Evolutionary conservation across 2,888 invertebrate genomes (phyloP), one percentile per base, ranked within the genome.

Genomic region (Dinocampus coccinellae): DNA sequence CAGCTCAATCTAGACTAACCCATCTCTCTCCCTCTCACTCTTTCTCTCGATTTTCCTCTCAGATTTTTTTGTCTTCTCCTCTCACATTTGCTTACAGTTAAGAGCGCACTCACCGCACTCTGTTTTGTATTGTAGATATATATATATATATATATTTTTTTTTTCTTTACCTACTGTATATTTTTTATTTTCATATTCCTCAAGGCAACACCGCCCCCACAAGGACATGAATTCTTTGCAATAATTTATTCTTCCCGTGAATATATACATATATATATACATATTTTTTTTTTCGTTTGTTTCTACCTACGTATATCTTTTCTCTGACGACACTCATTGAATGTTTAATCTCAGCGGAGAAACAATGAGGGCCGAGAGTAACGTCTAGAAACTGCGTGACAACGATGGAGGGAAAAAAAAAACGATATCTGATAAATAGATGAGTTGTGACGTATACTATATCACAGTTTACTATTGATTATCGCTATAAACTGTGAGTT

Each of bases 1-100:
- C 81, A 76, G 77, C 81, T 85, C 83, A 83, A 85, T 87, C 85
- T 80, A 83, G 78, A 79, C 81, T 79, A 81, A n/a, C 47, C 47
- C 47, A 47, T 47, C 47, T 47, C 47, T 47, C 47, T n/a, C 16
- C 47, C 47, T 47, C 16, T 16, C 47, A 16, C 29, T 29, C 7
- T 29, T 29, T 7, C 29, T 29, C 29, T 29, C 29, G n/a, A n/a
- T n/a, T n/a, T n/a, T n/a, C n/a, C n/a, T n/a, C n/a, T n/a, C n/a
- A n/a, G n/a, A n/a, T n/a, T n/a, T n/a, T n/a, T n/a, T n/a, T n/a
- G n/a, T n/a, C n/a, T 39, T 39, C 79, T 80, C 77, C 75, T 67
- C 68, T 72, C 74, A 62, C 68, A 65, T 62, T 57, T 58, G 64
- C 69, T 55, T 6, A 52, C 39, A 71, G 69, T 58, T 70, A 24